A percentile compares a stretch with the other conserved stretches of the same genome.
These are phyloP conservation scores for Manis pentadactyla DNA, from an alignment of 2,797 vertebrate genomes.

Conservation along the genomic window DNA sequence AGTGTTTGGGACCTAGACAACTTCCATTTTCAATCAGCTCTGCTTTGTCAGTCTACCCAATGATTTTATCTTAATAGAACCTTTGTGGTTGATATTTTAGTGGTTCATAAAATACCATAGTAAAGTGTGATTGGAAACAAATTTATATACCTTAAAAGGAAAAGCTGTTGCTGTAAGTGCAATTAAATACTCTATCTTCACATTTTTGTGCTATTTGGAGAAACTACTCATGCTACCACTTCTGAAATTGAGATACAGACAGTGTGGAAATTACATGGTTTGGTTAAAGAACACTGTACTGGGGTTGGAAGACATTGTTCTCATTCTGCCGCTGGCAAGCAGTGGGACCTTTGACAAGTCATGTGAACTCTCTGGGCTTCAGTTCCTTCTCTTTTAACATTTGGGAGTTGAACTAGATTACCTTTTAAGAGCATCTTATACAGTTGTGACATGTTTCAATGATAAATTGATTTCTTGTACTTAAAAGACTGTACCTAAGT, in stretches of 20 bases:
- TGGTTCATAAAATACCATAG: neutral
- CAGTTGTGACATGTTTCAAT: conserved; percentile 50
- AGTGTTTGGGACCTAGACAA: neutral
- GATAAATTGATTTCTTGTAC: conserved; percentile 67
- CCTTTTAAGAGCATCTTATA: conserved; percentile 49
- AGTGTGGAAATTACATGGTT: neutral
- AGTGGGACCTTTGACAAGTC: neutral
- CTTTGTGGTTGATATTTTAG: conserved; percentile 11
- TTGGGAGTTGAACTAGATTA: neutral
- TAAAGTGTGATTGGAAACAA: neutral
- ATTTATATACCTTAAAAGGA: conserved; percentile 25
- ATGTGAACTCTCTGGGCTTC: neutral
- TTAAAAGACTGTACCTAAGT: conserved; percentile 62
- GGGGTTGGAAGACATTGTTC: neutral
- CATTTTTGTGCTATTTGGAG: conserved; percentile 5
- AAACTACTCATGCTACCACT: conserved; percentile 19
- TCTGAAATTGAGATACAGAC: neutral
- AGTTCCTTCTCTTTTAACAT: conserved; percentile 40
- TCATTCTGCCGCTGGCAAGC: neutral
- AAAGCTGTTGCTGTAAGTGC: neutral
- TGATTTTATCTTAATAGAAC: neutral
- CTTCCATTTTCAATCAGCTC: conserved; percentile 49
- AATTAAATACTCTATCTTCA: conserved; percentile 28
- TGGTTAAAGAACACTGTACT: neutral
- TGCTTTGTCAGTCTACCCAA: conserved; percentile 1